Percentiles rank a stretch among this genome's conserved stretches.
phyloP scores from a whole-genome alignment of 53 echinoderm and acorn worm genomes.

The Echinarachnius parma region DNA sequence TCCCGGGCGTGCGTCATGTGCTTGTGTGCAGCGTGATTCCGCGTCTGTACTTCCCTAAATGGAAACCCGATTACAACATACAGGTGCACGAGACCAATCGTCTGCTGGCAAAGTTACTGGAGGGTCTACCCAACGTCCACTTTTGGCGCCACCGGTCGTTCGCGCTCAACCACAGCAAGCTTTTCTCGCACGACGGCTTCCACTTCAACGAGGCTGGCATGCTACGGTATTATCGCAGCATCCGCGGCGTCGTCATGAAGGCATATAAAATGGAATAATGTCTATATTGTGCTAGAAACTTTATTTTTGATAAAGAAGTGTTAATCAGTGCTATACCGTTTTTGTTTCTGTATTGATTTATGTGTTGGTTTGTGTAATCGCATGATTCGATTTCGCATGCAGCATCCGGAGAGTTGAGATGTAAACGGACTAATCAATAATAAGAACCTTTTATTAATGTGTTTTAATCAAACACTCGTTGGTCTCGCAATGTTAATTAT shows the following conservation, averaged over 20 bases:
- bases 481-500: too few relatives aligned
- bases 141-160: constrained; percentile 46
- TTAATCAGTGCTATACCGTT: too few relatives aligned
- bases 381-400: too few relatives aligned
- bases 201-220: constrained; percentile 40
- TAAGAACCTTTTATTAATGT: too few relatives aligned
- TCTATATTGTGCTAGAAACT: not conserved
- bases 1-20: constrained; percentile 31
- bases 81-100: constrained; percentile 33
- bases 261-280: constrained; percentile 37
- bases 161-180: constrained; percentile 43
- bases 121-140: constrained; percentile 33
- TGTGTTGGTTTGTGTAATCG: too few relatives aligned
- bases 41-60: constrained; percentile 20
- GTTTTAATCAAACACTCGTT: too few relatives aligned
- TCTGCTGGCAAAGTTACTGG: constrained; percentile 24
- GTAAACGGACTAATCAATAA: too few relatives aligned
- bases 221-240: constrained; percentile 39
- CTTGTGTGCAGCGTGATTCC: constrained; percentile 40
- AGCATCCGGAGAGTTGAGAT: too few relatives aligned
- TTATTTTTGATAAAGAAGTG: too few relatives aligned
- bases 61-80: constrained; percentile 35
- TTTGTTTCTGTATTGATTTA: too few relatives aligned
- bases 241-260: constrained; percentile 39
- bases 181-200: constrained; percentile 33